Evolutionary conservation across 2,888 invertebrate genomes (phyloP).

Genomic region (Syrphus vitripennis): DNA sequence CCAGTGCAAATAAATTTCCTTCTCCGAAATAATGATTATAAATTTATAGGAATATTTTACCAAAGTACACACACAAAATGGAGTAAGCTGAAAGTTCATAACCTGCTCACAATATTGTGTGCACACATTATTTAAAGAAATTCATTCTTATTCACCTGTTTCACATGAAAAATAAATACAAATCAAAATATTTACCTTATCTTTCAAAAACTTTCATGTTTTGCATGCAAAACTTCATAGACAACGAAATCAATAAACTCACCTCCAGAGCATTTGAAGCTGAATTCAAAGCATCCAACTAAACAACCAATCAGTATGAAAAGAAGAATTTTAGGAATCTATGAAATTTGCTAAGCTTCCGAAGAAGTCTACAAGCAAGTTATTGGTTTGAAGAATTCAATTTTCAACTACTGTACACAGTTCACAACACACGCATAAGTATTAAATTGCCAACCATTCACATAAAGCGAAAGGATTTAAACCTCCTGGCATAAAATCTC

Average conservation of each 20-base stretch:
- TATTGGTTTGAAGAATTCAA: slow-evolving; percentile 25
- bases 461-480: background rate
- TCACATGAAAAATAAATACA: background rate
- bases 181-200: background rate
- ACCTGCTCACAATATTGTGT: background rate
- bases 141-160: background rate
- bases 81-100: background rate
- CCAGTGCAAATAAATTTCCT: background rate
- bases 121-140: background rate
- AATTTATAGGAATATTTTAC: background rate
- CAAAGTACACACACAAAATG: background rate
- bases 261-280: background rate
- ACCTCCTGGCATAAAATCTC: slow-evolving; percentile 11
- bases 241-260: background rate
- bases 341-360: slow-evolving; percentile 37
- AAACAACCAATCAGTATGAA: background rate
- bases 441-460: background rate
- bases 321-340: slow-evolving; percentile 30
- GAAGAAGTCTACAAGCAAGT: slow-evolving; percentile 30
- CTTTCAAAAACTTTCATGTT: background rate
- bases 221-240: background rate
- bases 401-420: background rate
- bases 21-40: background rate
- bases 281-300: slow-evolving; percentile 1
- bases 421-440: background rate